Percentiles rank a stretch among this genome's conserved stretches.
Evolutionary conservation across 2,797 vertebrate species (phyloP).

Genomic region (Champsocephalus gunnari): DNA sequence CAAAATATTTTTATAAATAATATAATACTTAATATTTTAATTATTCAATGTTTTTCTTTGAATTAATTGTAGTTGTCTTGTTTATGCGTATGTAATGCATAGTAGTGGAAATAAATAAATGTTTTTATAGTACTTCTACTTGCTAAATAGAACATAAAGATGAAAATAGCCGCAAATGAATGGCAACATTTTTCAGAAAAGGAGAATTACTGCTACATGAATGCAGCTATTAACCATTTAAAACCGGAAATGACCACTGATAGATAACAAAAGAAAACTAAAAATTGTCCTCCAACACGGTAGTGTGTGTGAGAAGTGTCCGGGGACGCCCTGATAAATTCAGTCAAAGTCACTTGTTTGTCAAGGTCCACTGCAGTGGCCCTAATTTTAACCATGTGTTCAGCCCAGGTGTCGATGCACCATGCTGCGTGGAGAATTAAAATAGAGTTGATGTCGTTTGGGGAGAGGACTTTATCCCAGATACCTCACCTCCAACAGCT

Average conservation of each 20-base stretch:
- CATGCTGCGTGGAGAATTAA: constrained; percentile 74
- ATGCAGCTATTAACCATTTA: not conserved
- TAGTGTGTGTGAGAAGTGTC: constrained; percentile 24
- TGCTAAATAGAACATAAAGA: not conserved
- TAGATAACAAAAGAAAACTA: constrained; percentile 17
- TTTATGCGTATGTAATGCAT: not conserved
- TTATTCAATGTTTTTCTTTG: not conserved
- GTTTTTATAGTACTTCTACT: too few relatives aligned
- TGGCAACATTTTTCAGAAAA: too few relatives aligned
- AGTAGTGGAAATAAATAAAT: not conserved
- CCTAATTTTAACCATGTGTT: constrained; percentile 73
- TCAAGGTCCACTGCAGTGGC: constrained; percentile 76
- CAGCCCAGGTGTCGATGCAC: constrained; percentile 71
- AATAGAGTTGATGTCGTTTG: constrained; percentile 70
- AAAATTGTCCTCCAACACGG: constrained; percentile 7
- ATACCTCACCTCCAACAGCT: constrained; percentile 77
- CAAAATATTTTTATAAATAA: not conserved
- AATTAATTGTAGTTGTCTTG: not conserved
- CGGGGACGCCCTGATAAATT: constrained; percentile 55
- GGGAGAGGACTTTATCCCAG: constrained; percentile 76
- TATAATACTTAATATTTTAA: not conserved
- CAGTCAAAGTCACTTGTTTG: constrained; percentile 78
- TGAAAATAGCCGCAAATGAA: too few relatives aligned
- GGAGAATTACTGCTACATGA: not conserved
- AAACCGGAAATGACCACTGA: not conserved